These are phyloP conservation scores for Eulimnadia texana DNA, from an alignment of 1,140 invertebrate species.

Conservation along the genomic window DNA sequence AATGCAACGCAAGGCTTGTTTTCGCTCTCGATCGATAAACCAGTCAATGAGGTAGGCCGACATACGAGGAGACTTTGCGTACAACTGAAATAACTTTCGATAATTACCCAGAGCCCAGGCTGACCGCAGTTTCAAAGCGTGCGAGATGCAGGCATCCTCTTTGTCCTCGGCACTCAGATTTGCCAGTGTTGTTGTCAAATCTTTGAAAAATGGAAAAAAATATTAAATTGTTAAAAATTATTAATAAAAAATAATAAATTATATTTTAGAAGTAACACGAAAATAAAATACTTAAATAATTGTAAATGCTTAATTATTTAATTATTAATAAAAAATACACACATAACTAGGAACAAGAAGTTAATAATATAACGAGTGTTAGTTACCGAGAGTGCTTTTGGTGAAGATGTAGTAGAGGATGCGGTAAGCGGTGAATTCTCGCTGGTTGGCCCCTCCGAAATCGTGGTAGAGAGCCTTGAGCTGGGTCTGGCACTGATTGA, in stretches of 20 bases:
- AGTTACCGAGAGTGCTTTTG: constrained; percentile 82
- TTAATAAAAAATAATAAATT: constrained; percentile 11
- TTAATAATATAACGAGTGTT: background rate
- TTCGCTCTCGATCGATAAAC: constrained; percentile 86
- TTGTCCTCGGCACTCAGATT: constrained; percentile 60
- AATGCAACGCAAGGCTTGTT: constrained; percentile 73
- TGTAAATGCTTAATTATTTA: constrained; percentile 8
- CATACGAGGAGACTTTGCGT: constrained; percentile 77
- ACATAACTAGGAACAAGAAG: background rate
- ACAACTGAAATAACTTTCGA: constrained; percentile 80
- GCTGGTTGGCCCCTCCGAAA: constrained; percentile 47
- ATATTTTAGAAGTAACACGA: background rate
- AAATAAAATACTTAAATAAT: background rate
- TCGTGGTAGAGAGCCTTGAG: constrained; percentile 72
- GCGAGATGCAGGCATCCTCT: constrained; percentile 64
- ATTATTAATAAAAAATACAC: constrained; percentile 11
- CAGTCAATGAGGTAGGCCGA: constrained; percentile 92
- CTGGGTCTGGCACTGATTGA: constrained; percentile 98
- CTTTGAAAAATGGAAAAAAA: constrained; percentile 41
- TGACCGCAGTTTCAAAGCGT: constrained; percentile 70
- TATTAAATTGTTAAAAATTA: background rate
- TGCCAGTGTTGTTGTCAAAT: constrained; percentile 79
- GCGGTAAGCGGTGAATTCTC: constrained; percentile 87
- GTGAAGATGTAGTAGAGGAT: constrained; percentile 96
- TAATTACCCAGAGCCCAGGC: constrained; percentile 86